phyloP scores from a whole-genome alignment of 2,888 invertebrate genomes.

The Oligia latruncula region DNA sequence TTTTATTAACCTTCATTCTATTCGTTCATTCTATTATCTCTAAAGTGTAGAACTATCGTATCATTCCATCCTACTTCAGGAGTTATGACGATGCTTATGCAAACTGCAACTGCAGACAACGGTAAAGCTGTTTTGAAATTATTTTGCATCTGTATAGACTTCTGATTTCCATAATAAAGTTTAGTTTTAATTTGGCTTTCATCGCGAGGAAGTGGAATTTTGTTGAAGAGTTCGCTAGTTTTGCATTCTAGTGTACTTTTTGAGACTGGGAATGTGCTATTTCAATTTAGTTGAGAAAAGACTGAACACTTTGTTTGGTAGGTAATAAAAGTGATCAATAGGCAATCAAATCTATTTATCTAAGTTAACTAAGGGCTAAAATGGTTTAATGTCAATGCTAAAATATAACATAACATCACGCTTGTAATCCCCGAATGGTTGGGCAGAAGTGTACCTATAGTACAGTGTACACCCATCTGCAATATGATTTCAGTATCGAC shows the following conservation, averaged over 20 bases:
- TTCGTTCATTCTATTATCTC: not conserved
- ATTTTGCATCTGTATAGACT: constrained; percentile 9
- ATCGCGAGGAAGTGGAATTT: not conserved
- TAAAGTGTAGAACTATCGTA: not conserved
- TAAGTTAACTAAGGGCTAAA: not conserved
- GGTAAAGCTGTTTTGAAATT: constrained; percentile 23
- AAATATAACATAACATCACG: not conserved
- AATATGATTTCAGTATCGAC: not conserved
- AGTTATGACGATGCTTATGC: constrained; percentile 8
- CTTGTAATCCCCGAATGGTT: no score
- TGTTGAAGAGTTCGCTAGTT: not conserved
- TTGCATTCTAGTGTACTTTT: not conserved
- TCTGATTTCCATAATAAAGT: not conserved
- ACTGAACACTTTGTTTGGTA: not conserved
- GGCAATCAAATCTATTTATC: not conserved
- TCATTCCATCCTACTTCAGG: not conserved
- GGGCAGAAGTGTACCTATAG: not conserved
- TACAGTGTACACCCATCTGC: not conserved
- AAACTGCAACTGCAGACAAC: not conserved
- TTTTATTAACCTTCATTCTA: not conserved
- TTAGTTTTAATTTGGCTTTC: constrained; percentile 5
- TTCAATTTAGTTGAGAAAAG: not conserved
- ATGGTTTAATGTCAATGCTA: not conserved
- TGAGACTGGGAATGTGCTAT: not conserved
- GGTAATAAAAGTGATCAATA: not conserved